phyloP scores from a whole-genome alignment of 1,140 invertebrate species.

The Diachasma alloeum region DNA sequence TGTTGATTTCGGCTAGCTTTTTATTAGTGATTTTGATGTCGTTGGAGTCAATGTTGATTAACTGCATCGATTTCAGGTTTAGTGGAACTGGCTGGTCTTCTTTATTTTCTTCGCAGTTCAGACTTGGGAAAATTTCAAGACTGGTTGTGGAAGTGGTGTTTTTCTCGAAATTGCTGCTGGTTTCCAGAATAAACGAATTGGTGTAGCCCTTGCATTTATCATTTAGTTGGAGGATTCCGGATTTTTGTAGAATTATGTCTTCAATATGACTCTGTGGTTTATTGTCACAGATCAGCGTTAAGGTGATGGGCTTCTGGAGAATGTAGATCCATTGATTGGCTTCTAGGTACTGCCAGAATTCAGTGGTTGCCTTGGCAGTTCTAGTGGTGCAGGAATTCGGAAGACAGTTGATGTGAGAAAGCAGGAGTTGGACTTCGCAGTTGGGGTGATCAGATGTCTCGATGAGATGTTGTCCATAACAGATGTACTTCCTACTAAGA shows the following conservation, averaged over 20 bases:
- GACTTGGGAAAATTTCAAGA: too few relatives aligned
- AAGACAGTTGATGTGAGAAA: background rate
- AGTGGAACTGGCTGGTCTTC: too few relatives aligned
- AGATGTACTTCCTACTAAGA: background rate
- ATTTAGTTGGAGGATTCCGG: constrained; percentile 7
- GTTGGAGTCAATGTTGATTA: too few relatives aligned
- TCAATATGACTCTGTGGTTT: background rate
- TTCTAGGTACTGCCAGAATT: constrained; percentile 18
- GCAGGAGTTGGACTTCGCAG: background rate
- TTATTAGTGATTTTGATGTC: too few relatives aligned
- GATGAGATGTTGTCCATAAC: background rate
- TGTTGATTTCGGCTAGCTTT: too few relatives aligned
- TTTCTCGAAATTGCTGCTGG: background rate
- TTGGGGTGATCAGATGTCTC: background rate
- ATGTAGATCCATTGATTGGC: constrained; percentile 25
- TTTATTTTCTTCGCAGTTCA: too few relatives aligned
- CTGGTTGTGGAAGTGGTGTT: background rate
- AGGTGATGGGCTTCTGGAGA: constrained; percentile 23
- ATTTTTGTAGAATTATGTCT: background rate
- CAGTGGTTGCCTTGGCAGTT: constrained; percentile 20
- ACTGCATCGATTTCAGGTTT: too few relatives aligned
- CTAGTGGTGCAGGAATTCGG: constrained; percentile 3
- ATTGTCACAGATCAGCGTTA: constrained; percentile 14
- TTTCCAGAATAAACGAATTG: constrained; percentile 1
- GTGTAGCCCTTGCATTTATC: constrained; percentile 22